Base-by-base conservation (phyloP, 2,113 vertebrate species). In the Tenrec ecaudatus region DNA sequence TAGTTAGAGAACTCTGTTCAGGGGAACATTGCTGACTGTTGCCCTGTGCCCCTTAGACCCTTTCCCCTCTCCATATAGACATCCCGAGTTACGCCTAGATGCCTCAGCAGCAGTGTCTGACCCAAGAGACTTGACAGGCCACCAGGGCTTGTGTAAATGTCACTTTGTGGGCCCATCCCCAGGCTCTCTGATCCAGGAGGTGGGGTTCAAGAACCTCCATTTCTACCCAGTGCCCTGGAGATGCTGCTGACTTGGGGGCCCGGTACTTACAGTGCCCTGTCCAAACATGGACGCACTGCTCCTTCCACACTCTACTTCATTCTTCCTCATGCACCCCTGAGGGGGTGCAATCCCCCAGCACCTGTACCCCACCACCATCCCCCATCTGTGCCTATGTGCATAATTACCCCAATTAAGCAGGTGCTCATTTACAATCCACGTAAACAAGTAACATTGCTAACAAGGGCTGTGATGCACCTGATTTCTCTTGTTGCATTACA, bases 401-500 rank as follows among this genome's bases (percentile, higher is more conserved):
- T 38, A 71, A 38, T 89, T 83, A 90, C 82, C 84, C 82, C 62
- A 80, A 43, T 69, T 93, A 86, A 92, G 4, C 0, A 0, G 69
- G 9, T 88, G 40, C 66, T 93, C 27, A 16, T 80, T 80, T 76
- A 62, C 40, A n/a, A 92, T 92, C 71, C 83, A 16, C 0, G 86
- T 22, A 88, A 95, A 97, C 16, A n/a, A 94, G 92, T 85, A 27
- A 68, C 0, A 0, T 9, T 57, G 53, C n/a, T 66, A 20, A 71
- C 40, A n/a, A 82, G 25, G 57, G n/a, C 82, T 92, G 0, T 83
- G 80, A 87, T 95, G 80, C 78, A 33, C 75, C 96, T 75, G 77
- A 62, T 75, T 82, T 82, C 85, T 47, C 43, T 66, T 20, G 40
- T 88, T 9, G 22, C 29, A 3, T 93, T 88, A 71, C 31, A 82